A percentile compares a stretch with the other conserved stretches of the same genome.
Conservation (phyloP, 2,113 vertebrate species). For the Eclectus roratus region DNA sequence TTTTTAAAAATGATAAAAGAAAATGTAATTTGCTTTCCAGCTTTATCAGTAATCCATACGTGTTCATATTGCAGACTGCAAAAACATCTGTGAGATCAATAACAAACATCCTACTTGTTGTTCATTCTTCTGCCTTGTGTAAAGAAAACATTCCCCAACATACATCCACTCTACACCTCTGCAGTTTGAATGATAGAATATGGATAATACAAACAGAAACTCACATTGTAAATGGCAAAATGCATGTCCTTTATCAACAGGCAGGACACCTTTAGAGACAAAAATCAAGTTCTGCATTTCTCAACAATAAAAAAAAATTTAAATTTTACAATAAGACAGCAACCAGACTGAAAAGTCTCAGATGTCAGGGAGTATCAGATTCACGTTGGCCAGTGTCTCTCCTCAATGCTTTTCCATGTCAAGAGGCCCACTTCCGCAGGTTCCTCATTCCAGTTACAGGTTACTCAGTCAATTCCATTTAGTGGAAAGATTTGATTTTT, state of each 20-base stretch:
- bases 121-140: slow-evolving; percentile 6
- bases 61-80: slow-evolving; percentile 47
- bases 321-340: neutral
- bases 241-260: neutral
- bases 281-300: neutral
- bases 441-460: neutral
- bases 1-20: slow-evolving; percentile 60
- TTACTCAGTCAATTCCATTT: neutral
- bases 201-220: neutral
- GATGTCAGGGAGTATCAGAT: neutral
- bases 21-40: slow-evolving; percentile 60
- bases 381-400: neutral
- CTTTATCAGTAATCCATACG: slow-evolving; percentile 58
- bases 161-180: neutral
- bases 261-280: neutral
- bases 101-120: neutral
- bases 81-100: slow-evolving; percentile 49
- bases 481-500: neutral
- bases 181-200: neutral
- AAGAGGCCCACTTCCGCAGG: neutral
- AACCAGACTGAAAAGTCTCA: neutral
- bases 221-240: neutral
- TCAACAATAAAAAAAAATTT: neutral
- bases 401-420: neutral
- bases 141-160: slow-evolving; percentile 2